Conservation (phyloP, 2,113 vertebrate species). For the Podarcis raffonei region DNA sequence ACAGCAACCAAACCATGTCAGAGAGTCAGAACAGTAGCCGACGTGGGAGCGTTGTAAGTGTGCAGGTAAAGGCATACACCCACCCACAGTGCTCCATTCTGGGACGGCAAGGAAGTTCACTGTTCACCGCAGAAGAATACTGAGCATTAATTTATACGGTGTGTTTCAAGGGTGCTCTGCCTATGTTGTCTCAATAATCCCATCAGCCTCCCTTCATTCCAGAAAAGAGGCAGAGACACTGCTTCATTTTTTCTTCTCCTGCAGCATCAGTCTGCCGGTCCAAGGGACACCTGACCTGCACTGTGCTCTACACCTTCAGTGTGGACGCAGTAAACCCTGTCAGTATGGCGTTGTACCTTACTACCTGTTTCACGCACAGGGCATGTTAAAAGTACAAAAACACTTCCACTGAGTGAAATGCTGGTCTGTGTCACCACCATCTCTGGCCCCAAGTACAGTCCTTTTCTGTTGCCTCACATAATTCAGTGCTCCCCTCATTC, state of each 20-base stretch:
- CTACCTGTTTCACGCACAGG: neutral
- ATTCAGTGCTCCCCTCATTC: neutral
- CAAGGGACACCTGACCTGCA: neutral
- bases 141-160: neutral
- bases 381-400: neutral
- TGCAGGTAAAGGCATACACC: constrained; percentile 81
- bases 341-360: neutral
- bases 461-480: neutral
- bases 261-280: neutral
- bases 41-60: constrained; percentile 86
- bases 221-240: neutral
- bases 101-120: neutral
- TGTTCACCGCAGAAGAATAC: neutral
- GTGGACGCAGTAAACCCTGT: no score
- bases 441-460: neutral
- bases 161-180: neutral
- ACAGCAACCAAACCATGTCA: constrained; percentile 84
- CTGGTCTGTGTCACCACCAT: no score
- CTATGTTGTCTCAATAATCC: neutral
- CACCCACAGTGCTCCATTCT: constrained; percentile 6
- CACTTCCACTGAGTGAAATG: neutral
- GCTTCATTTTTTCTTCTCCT: no score
- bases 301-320: neutral
- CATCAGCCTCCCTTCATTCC: neutral
- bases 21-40: constrained; percentile 96